Evolutionary conservation across 2,113 vertebrate species (phyloP).

Genomic region (Noturus placidus): DNA sequence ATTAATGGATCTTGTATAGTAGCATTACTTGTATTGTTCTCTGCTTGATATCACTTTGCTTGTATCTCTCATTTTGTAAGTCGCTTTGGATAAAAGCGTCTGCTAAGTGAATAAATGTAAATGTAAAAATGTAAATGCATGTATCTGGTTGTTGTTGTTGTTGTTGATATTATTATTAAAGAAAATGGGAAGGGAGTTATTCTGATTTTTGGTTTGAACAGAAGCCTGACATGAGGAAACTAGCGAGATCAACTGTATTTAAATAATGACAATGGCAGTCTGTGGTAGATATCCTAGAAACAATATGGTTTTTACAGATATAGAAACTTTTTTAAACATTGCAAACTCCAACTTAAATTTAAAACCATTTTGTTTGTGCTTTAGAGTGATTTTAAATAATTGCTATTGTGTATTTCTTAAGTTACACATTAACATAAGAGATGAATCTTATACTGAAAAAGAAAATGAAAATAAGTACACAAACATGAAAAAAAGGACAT

Average conservation of each 20-base stretch:
- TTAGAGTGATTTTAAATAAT: background rate
- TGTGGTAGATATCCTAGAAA: background rate
- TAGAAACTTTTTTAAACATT: background rate
- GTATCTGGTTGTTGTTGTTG: background rate
- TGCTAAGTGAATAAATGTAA: no score
- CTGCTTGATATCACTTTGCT: no score
- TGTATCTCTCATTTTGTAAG: no score
- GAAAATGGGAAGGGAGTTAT: background rate
- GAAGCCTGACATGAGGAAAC: background rate
- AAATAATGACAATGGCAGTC: background rate
- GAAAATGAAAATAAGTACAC: background rate
- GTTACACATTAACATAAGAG: background rate
- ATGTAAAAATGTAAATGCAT: no score
- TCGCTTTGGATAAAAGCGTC: no score
- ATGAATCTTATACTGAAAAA: background rate
- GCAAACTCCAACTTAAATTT: no score
- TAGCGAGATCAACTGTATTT: background rate
- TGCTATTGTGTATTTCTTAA: constrained; percentile 10
- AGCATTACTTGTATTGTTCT: no score
- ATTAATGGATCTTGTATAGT: no score
- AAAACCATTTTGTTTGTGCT: background rate
- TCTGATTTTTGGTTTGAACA: background rate
- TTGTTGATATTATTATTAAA: background rate
- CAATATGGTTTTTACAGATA: background rate
- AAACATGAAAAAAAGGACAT: constrained; percentile 77